Conservation (phyloP, 2,888 invertebrate genomes). For the Keiferia lycopersicella region DNA sequence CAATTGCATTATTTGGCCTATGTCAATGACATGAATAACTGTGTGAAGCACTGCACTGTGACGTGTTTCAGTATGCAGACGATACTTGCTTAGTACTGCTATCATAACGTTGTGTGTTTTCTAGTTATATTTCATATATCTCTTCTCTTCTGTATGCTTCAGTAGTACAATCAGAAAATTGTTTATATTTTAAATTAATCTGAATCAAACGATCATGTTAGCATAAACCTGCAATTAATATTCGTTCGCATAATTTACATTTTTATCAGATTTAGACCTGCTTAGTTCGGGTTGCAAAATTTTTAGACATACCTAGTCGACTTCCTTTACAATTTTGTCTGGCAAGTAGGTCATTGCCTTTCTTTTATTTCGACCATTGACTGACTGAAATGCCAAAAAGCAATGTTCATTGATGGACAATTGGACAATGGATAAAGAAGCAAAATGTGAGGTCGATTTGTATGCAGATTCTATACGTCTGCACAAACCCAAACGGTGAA, state of each 20-base stretch:
- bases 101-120: no score
- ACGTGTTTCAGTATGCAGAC: no score
- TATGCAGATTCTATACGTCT: constrained; percentile 19
- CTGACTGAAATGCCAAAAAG: not conserved
- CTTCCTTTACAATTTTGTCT: not conserved
- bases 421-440: not conserved
- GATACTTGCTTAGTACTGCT: no score
- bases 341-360: constrained; percentile 5
- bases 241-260: not conserved
- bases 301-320: not conserved
- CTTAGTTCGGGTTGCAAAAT: not conserved
- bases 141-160: no score
- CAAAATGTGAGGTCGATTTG: constrained; percentile 6
- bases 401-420: no score
- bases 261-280: constrained; percentile 3
- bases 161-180: no score
- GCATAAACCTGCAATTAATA: not conserved
- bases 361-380: not conserved
- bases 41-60: no score
- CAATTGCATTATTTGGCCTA: no score
- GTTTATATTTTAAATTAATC: no score
- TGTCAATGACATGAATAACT: no score
- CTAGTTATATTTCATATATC: no score
- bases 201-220: no score
- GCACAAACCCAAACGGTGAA: constrained; percentile 21